Percentiles rank a stretch among this genome's conserved stretches.
Evolutionary conservation across 2,888 invertebrate genomes (phyloP).

Genomic region (Megastigmus dorsalis): DNA sequence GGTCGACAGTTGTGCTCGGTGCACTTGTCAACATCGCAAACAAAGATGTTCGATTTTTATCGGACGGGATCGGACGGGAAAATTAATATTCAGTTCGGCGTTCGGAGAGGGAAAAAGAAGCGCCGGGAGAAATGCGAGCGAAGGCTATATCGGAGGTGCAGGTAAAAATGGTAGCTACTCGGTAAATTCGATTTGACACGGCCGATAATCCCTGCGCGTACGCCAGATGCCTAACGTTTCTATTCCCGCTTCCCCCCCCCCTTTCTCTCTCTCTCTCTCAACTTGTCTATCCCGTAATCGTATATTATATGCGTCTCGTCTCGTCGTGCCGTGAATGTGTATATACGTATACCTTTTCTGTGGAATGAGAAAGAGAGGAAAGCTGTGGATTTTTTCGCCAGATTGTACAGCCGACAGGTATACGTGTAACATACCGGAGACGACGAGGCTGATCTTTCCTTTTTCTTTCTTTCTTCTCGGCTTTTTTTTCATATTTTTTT

Average conservation of each 20-base stretch:
- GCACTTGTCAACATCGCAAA: too few relatives aligned
- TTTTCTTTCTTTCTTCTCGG: neutral
- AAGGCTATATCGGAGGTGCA: too few relatives aligned
- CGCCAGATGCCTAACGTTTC: slow-evolving; percentile 52
- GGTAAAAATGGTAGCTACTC: slow-evolving; percentile 43
- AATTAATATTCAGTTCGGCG: too few relatives aligned
- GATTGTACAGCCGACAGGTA: slow-evolving; percentile 28
- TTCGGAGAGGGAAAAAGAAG: too few relatives aligned
- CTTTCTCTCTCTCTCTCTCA: neutral
- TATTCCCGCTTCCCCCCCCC: too few relatives aligned
- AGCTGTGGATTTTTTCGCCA: slow-evolving; percentile 35
- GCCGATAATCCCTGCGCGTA: slow-evolving; percentile 46
- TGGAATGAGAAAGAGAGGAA: slow-evolving; percentile 3
- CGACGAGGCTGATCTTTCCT: neutral
- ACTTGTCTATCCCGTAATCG: slow-evolving; percentile 18
- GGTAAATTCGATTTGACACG: slow-evolving; percentile 52
- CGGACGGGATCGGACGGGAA: too few relatives aligned
- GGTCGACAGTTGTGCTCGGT: too few relatives aligned
- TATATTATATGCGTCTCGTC: too few relatives aligned
- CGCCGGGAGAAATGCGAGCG: too few relatives aligned
- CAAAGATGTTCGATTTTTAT: too few relatives aligned
- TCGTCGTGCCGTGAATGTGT: neutral
- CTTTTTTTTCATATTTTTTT: too few relatives aligned
- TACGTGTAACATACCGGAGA: slow-evolving; percentile 2
- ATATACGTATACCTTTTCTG: too few relatives aligned